A percentile compares a stretch with the other conserved stretches of the same genome.
These are phyloP conservation scores for roundworm (Caenorhabditis elegans) DNA, from an alignment of 1,140 invertebrate species.

Conservation along the genomic window DNA sequence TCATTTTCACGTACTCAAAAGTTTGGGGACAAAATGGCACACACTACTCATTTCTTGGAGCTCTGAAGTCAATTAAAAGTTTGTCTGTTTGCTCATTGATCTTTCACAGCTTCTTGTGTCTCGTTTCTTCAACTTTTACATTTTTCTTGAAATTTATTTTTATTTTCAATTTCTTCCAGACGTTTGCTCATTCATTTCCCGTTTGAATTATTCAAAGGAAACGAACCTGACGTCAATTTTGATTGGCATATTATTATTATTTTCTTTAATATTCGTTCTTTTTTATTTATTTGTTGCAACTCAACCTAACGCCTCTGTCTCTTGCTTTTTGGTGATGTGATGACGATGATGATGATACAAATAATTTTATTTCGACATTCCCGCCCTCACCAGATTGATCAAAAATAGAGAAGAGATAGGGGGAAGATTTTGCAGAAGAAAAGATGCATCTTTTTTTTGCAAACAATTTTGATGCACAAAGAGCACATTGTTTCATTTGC, in stretches of 20 bases:
- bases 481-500: not conserved
- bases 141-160: too few species aligned
- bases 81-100: not conserved
- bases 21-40: not conserved
- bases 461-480: not conserved
- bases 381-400: not conserved
- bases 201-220: not conserved
- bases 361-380: not conserved
- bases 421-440: not conserved
- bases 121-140: not conserved
- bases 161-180: not conserved
- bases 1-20: not conserved
- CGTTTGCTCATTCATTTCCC: not conserved
- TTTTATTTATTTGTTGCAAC: too few species aligned
- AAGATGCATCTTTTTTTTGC: not conserved
- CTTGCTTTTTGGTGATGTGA: not conserved
- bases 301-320: not conserved
- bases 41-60: not conserved
- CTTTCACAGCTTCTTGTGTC: too few species aligned
- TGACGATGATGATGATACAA: not conserved
- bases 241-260: not conserved
- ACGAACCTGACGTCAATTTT: not conserved
- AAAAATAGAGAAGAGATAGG: not conserved
- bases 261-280: too few species aligned
- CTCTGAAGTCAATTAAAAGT: not conserved